A percentile compares a stretch with the other conserved stretches of the same genome.
phyloP scores from a whole-genome alignment of 2,797 vertebrate genomes.

The Nasua narica region DNA sequence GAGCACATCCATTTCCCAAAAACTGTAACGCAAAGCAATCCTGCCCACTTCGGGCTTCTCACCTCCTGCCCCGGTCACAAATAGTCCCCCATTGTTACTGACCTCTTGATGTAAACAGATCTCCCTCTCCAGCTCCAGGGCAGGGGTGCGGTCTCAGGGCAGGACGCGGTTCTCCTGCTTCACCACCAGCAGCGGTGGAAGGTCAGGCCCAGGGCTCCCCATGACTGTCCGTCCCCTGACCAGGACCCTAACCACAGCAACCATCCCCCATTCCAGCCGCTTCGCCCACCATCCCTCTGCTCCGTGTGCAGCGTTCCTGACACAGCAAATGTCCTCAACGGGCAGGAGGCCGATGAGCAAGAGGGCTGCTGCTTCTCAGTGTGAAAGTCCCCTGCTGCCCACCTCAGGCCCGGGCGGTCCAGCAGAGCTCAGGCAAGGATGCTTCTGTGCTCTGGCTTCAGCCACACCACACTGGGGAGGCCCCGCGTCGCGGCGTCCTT shows the following conservation, averaged over 20 bases:
- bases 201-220: background rate
- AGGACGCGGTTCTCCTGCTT: background rate
- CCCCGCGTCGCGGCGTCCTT: background rate
- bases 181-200: background rate
- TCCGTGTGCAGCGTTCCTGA: background rate
- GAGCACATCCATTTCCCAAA: background rate
- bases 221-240: background rate
- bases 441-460: accelerated
- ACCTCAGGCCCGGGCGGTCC: accelerated
- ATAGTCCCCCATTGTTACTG: accelerated
- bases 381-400: background rate
- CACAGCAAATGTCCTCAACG: background rate
- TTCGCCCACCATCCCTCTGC: background rate
- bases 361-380: background rate
- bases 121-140: background rate
- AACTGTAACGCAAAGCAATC: background rate
- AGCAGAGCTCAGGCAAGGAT: background rate
- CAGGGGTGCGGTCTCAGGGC: background rate
- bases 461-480: background rate
- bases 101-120: background rate
- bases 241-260: background rate
- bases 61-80: accelerated
- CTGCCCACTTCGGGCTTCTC: background rate
- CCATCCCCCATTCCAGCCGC: background rate
- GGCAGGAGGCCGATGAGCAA: background rate